phyloP scores from a whole-genome alignment of 1,140 invertebrate genomes.

The Papilio polytes region DNA sequence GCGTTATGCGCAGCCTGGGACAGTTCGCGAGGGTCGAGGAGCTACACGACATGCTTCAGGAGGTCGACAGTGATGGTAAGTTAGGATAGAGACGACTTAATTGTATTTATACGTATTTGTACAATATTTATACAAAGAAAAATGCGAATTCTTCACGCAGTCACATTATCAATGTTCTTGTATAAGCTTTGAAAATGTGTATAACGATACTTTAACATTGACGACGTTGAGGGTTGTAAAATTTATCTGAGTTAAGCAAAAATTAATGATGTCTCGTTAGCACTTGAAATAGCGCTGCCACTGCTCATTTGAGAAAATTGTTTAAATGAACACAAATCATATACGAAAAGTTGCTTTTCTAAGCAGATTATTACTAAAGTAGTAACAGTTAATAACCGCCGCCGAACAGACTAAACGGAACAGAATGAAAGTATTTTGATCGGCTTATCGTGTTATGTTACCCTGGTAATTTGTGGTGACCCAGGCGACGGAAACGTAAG shows the following conservation, averaged over 20 bases:
- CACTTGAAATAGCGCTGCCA: not conserved
- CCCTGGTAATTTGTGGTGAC: not conserved
- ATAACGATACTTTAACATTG: not conserved
- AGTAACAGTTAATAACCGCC: not conserved
- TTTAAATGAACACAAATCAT: not conserved
- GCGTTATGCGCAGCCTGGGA: constrained; percentile 93
- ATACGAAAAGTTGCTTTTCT: not conserved
- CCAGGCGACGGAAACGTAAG: constrained; percentile 95
- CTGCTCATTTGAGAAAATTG: not conserved
- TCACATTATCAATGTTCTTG: too few species aligned
- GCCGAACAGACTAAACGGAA: too few species aligned
- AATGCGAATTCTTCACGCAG: too few species aligned
- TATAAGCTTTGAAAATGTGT: too few species aligned
- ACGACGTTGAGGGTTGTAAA: not conserved
- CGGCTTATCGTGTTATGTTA: not conserved
- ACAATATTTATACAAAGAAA: not conserved
- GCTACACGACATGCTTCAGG: constrained; percentile 93
- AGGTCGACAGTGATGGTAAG: constrained; percentile 94
- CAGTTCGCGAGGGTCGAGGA: constrained; percentile 94
- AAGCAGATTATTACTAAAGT: not conserved
- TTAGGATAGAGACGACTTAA: not conserved
- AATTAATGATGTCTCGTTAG: constrained; percentile 1
- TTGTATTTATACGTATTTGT: not conserved
- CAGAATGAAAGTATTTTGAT: not conserved
- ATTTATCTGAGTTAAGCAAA: not conserved